Evolutionary conservation across 2,888 invertebrate genomes (phyloP).

Genomic region (Lithophane socia): DNA sequence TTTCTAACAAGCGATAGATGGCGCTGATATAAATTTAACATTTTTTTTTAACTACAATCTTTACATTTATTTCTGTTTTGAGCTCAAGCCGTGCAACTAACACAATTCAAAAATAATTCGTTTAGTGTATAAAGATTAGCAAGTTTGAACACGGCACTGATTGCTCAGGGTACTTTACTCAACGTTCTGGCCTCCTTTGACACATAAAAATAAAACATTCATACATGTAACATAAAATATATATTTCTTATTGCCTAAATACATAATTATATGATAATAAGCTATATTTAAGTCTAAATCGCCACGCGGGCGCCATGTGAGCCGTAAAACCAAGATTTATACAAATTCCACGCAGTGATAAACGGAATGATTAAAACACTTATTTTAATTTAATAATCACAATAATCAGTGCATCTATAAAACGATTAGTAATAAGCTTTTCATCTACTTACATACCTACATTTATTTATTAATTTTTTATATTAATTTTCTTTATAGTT

Average conservation of each 20-base stretch:
- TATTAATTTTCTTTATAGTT: background rate
- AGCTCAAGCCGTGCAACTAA: background rate
- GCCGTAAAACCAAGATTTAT: constrained; percentile 21
- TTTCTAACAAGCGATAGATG: constrained; percentile 16
- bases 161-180: too few species aligned
- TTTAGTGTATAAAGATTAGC: background rate
- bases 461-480: constrained; percentile 5
- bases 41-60: too few species aligned
- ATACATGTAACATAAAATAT: constrained; percentile 74
- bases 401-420: constrained; percentile 37
- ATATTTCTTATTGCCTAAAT: constrained; percentile 78
- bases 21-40: constrained; percentile 2
- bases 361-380: constrained; percentile 53
- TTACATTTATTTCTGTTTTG: too few species aligned
- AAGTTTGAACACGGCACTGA: background rate
- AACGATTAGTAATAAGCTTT: constrained; percentile 43
- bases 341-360: constrained; percentile 39
- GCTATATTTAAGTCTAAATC: constrained; percentile 58
- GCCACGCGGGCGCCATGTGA: constrained; percentile 55
- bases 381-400: constrained; percentile 37
- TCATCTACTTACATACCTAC: constrained; percentile 38
- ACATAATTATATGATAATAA: constrained; percentile 67
- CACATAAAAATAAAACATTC: constrained; percentile 58
- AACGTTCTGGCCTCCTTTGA: background rate
- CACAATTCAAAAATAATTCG: background rate